Evolutionary conservation across 2,888 invertebrate species (phyloP).

Genomic region (Ecliptopera silaceata): DNA sequence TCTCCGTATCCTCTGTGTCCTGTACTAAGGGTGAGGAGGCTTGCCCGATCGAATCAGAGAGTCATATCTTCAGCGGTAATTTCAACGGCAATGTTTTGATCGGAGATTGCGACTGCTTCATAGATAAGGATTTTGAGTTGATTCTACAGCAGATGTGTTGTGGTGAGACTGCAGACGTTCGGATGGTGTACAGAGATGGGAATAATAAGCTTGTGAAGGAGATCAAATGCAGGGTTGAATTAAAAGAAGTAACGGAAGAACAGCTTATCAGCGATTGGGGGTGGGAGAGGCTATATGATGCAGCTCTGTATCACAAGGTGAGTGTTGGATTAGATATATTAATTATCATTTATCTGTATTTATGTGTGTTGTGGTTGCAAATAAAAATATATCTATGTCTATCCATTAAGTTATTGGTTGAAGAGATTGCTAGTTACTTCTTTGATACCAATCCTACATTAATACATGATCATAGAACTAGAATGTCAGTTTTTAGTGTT

Average conservation of each 20-base stretch:
- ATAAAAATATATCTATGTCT: too few species aligned
- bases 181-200: constrained; percentile 59
- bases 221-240: constrained; percentile 68
- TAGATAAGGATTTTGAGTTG: constrained; percentile 81
- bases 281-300: constrained; percentile 77
- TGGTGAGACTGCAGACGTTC: constrained; percentile 69
- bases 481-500: too few species aligned
- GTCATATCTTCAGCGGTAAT: constrained; percentile 58
- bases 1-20: constrained; percentile 57
- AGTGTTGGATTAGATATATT: neutral
- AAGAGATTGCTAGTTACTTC: too few species aligned
- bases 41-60: constrained; percentile 59
- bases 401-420: too few species aligned
- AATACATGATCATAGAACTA: too few species aligned
- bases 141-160: constrained; percentile 80
- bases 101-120: constrained; percentile 71
- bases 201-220: constrained; percentile 53
- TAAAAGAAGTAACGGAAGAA: constrained; percentile 69
- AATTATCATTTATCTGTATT: too few species aligned
- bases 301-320: constrained; percentile 78
- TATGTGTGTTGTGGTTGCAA: too few species aligned
- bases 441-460: too few species aligned
- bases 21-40: constrained; percentile 53
- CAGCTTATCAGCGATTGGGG: constrained; percentile 83
- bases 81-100: constrained; percentile 76